Evolutionary conservation across 1,140 invertebrate species (phyloP), one percentile per base, ranked within the genome.

Genomic region (Plectrocnemia conspersa): DNA sequence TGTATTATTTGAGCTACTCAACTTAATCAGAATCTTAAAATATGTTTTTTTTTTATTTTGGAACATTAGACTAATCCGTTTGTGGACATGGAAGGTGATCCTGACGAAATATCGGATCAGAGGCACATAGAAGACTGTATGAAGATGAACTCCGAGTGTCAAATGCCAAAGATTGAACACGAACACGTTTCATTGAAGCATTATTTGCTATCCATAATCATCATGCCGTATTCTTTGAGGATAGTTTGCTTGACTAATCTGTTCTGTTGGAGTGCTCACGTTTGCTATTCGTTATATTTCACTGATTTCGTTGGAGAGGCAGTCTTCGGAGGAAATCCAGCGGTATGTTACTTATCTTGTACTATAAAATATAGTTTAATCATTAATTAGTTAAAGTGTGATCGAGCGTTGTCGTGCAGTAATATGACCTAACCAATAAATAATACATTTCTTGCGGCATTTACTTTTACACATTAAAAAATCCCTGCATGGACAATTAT

Each of bases 201-300:
- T 61, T 97, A 97, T 69, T 74, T 98, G 7, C 74, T 81, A 45
- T 95, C 93, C 2, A 96, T 97, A 22, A 65, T 97, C 0, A 78
- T 84, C 48, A 95, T 97, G 90, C 93, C 94, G 0, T 73, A 77
- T 52, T 93, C 89, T 1, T 73, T 98, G 50, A 78, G 85, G 27
- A 82, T 93, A 61, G 79, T 98, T 1, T 97, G 94, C 65, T 57
- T 96, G 2, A 97, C 93, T 0, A 97, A 97, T 75, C 77, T 97
- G 0, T 97, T 97, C 69, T 96, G 91, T 66, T 97, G 94, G 95
- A 97, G 95, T 91, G 91, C 93, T 0, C 88, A 97, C 50, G 91
- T 97, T 1, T 96, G 92, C 68, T 98, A 97, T 66, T 97, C 93
- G 0, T 74, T 98, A 0, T 97, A 97, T 70, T 97, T 97, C 68